Base-by-base conservation (phyloP, 2,888 invertebrate genomes). In the Drosophila anomalipes region DNA sequence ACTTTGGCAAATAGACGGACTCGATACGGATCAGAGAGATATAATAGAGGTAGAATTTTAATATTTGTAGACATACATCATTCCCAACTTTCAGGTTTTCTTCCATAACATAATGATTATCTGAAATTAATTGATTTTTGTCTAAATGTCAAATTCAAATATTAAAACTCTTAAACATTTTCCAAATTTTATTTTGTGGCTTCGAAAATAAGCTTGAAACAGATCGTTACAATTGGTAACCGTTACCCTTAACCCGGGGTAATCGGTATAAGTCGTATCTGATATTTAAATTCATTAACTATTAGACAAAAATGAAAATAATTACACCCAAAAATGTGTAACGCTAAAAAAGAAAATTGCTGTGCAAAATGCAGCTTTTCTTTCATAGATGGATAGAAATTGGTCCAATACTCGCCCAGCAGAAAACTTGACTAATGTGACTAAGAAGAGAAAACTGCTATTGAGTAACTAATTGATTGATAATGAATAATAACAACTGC, bases 111-210 rank as follows among this genome's bases (percentile, higher is more conserved):
- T 22, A 22, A 14, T 4, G 7, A 1, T 22, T 14, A 22, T 22
- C 14, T 47, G 4, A 14, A 22, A 22, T 47, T 14, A 22, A 14
- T 47, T 44, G 22, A 1, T 44, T 22, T 39, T 6, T 22, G 5
- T 44, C 3, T 6, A 6, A 44, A 22, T 3, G 12, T 3, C n/a
- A 12, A 41, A 28, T n/a, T 22, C 2, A 1, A 22, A 22, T 41
- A 12, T n/a, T 41, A 0, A 41, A 0, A 0, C 2, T 6, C 0
- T 1, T 0, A 16, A 37, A n/a, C 4, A 41, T 22, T 4, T 5
- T 10, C 10, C 41, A 41, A n/a, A 41, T n/a, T 44, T 6, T 14
- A 10, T 44, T n/a, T 44, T 12, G 1, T 2, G 14, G 0, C 12
- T 6, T 47, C 7, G 22, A 47, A 47, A 22, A 14, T 47, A 14